Evolutionary conservation across 2,113 vertebrate species (phyloP).

Genomic region (Oreochromis tanganicae): DNA sequence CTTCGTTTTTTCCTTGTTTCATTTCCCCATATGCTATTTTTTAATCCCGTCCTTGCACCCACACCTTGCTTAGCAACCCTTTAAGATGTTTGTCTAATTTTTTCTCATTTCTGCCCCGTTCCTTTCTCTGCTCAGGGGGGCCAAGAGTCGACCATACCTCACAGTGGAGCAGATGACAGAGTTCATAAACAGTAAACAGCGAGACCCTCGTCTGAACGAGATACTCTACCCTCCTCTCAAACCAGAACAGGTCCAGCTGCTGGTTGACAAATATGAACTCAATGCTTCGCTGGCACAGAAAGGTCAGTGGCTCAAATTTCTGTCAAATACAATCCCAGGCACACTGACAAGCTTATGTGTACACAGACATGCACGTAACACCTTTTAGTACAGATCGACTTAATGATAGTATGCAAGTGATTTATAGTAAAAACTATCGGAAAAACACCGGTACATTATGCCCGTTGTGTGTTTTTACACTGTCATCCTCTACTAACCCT

Average conservation of each 20-base stretch:
- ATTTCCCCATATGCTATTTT: neutral
- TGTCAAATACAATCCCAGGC: neutral
- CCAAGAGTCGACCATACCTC: constrained; percentile 89
- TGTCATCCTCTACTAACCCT: neutral
- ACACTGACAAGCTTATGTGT: neutral
- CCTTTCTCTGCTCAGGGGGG: constrained; percentile 74
- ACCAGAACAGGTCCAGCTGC: constrained; percentile 89
- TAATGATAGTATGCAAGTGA: neutral
- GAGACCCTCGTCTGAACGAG: constrained; percentile 94
- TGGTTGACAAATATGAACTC: constrained; percentile 96
- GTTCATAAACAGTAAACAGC: constrained; percentile 91
- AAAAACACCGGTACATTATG: neutral
- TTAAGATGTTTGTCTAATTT: neutral
- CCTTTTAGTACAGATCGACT: neutral
- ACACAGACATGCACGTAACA: neutral
- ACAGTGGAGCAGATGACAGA: constrained; percentile 95
- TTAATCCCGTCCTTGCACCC: neutral
- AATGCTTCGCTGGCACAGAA: constrained; percentile 81
- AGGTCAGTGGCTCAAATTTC: constrained; percentile 76
- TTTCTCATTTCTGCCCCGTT: neutral
- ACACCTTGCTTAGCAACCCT: neutral
- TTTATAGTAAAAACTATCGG: neutral
- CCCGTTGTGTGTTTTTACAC: neutral
- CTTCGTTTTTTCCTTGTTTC: neutral
- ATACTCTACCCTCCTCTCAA: constrained; percentile 96